phyloP scores from a whole-genome alignment of 1,140 invertebrate genomes.

The Scaptomyza hsui region DNA sequence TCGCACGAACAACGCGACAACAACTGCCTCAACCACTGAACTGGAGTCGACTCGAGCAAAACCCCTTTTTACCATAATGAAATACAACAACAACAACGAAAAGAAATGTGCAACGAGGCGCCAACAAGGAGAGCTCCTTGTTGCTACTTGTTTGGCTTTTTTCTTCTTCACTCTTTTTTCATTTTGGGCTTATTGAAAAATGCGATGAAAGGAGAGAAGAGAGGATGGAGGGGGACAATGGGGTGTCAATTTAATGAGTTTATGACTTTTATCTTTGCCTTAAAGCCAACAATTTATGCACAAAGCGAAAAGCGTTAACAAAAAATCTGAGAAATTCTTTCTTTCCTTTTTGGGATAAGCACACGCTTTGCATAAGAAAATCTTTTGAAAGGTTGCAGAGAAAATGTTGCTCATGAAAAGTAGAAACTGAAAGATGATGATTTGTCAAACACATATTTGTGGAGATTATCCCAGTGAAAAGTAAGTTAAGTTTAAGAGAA shows the following conservation, averaged over 20 bases:
- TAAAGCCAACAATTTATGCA: slow-evolving; percentile 58
- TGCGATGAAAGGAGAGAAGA: slow-evolving; percentile 54
- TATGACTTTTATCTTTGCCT: slow-evolving; percentile 39
- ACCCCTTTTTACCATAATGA: slow-evolving; percentile 45
- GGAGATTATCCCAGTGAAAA: too few species aligned
- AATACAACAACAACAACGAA: neutral
- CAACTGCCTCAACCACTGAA: neutral
- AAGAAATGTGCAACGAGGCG: slow-evolving; percentile 7
- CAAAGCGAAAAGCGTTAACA: slow-evolving; percentile 26
- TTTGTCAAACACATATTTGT: too few species aligned
- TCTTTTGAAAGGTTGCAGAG: neutral
- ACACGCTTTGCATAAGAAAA: slow-evolving; percentile 7
- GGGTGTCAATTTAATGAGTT: slow-evolving; percentile 43
- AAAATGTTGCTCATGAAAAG: too few species aligned
- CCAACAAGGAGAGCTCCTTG: neutral
- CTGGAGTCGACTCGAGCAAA: slow-evolving; percentile 3
- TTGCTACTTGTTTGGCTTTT: slow-evolving; percentile 7
- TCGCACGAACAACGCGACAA: slow-evolving; percentile 38
- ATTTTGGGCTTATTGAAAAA: slow-evolving; percentile 51
- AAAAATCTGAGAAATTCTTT: slow-evolving; percentile 1
- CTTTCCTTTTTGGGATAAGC: neutral
- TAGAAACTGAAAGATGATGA: too few species aligned
- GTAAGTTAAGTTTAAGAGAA: too few species aligned
- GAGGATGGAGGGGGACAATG: slow-evolving; percentile 4
- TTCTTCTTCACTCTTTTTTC: neutral